Evolutionary conservation across 2,113 vertebrate species (phyloP).

Genomic region (Bos javanicus): DNA sequence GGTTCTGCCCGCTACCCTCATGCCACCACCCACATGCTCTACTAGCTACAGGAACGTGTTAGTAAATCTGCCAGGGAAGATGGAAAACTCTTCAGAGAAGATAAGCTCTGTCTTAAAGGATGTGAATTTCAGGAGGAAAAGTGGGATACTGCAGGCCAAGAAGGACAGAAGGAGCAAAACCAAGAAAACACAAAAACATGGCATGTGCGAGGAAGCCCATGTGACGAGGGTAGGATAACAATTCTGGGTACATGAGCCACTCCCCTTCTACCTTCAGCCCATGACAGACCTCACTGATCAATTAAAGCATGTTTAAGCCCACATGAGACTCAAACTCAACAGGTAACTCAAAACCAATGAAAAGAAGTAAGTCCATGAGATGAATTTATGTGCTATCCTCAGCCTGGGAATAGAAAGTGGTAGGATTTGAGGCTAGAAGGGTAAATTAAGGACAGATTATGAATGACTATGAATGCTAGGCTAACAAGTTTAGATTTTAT

Average conservation of each 20-base stretch:
- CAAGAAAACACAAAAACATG: constrained; percentile 24
- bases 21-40: not conserved
- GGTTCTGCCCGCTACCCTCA: not conserved
- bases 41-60: not conserved
- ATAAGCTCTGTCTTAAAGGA: not conserved
- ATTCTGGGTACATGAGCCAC: not conserved
- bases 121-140: constrained; percentile 29
- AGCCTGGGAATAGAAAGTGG: not conserved
- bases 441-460: constrained; percentile 11
- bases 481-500: constrained; percentile 14
- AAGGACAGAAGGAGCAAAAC: constrained; percentile 17
- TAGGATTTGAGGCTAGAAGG: not conserved
- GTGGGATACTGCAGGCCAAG: not conserved
- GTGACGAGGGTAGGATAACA: not conserved
- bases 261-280: not conserved
- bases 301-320: not conserved
- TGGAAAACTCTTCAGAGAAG: constrained; percentile 22
- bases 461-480: not conserved
- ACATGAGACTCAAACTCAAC: constrained; percentile 27
- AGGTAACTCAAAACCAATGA: not conserved
- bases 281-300: not conserved
- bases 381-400: not conserved
- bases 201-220: not conserved
- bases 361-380: not conserved
- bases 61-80: not conserved